Percentiles rank a stretch among this genome's conserved stretches.
These are phyloP conservation scores for Drosophila nigromelanica DNA, from an alignment of 1,140 invertebrate genomes.

Conservation along the genomic window DNA sequence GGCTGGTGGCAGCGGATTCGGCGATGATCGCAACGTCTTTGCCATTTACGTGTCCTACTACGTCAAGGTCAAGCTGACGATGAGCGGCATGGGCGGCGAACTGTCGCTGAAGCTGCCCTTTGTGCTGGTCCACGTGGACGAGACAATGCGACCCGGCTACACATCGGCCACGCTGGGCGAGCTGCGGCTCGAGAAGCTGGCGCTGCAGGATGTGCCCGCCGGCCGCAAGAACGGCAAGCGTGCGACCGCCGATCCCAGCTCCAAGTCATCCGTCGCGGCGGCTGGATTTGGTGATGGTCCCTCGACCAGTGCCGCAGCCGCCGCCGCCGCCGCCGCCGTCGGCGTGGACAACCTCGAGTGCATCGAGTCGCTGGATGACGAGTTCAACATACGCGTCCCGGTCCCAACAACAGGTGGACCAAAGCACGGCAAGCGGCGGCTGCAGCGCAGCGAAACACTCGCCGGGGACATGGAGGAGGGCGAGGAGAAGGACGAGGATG, in stretches of 20 bases:
- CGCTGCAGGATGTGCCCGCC: slow-evolving; percentile 65
- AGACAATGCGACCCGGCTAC: slow-evolving; percentile 47
- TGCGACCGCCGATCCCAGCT: background rate
- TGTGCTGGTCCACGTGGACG: slow-evolving; percentile 85
- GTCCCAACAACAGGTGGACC: slow-evolving; percentile 23
- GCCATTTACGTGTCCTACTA: slow-evolving; percentile 96
- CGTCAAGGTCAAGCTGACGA: slow-evolving; percentile 92
- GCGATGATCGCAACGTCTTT: slow-evolving; percentile 92
- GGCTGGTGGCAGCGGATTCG: too few relatives aligned
- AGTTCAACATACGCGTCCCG: slow-evolving; percentile 60
- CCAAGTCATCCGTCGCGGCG: background rate
- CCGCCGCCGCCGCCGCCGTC: slow-evolving; percentile 43
- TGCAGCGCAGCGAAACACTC: slow-evolving; percentile 74
- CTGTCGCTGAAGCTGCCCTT: slow-evolving; percentile 92
- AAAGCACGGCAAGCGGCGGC: slow-evolving; percentile 46
- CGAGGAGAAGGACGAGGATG: slow-evolving; percentile 34
- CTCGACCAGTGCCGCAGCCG: slow-evolving; percentile 65
- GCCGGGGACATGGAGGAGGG: slow-evolving; percentile 65
- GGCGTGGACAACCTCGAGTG: slow-evolving; percentile 34
- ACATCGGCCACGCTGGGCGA: slow-evolving; percentile 49
- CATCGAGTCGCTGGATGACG: slow-evolving; percentile 68
- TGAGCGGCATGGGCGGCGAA: slow-evolving; percentile 91
- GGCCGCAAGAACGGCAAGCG: slow-evolving; percentile 46
- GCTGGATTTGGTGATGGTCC: slow-evolving; percentile 43
- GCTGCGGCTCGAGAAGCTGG: slow-evolving; percentile 58